Conservation (phyloP, 2,888 invertebrate species). For the Phanerotoma sp. region DNA sequence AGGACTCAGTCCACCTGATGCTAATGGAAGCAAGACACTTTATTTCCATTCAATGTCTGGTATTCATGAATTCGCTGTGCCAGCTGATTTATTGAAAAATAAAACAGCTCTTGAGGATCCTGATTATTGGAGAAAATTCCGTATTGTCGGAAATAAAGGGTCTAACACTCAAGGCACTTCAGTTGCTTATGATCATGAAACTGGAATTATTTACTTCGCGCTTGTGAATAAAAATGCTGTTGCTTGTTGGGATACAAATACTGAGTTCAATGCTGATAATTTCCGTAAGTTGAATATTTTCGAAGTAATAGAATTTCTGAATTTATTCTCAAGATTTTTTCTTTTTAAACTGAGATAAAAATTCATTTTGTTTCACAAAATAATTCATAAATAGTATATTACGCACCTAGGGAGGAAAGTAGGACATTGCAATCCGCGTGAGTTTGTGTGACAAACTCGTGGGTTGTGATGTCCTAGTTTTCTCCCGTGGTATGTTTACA, state of each 20-base stretch:
- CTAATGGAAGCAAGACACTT: constrained; percentile 66
- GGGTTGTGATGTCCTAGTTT: too few species aligned
- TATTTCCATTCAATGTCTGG: constrained; percentile 84
- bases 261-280: constrained; percentile 66
- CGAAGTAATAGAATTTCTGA: too few species aligned
- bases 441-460: too few species aligned
- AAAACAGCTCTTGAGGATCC: constrained; percentile 68
- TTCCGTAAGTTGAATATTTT: constrained; percentile 48
- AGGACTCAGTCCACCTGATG: constrained; percentile 63
- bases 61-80: constrained; percentile 77
- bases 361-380: too few species aligned
- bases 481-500: too few species aligned
- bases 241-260: constrained; percentile 77
- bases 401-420: too few species aligned
- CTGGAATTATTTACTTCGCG: constrained; percentile 74
- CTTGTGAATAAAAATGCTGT: constrained; percentile 76
- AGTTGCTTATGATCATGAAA: constrained; percentile 69
- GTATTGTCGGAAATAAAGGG: constrained; percentile 72
- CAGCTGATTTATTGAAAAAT: constrained; percentile 72
- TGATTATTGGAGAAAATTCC: constrained; percentile 70
- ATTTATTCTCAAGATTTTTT: neutral
- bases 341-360: too few species aligned
- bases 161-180: constrained; percentile 73
- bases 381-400: too few species aligned
- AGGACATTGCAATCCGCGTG: too few species aligned